Base-by-base conservation (phyloP, 2,888 invertebrate genomes). In the Theodoxus fluviatilis region DNA sequence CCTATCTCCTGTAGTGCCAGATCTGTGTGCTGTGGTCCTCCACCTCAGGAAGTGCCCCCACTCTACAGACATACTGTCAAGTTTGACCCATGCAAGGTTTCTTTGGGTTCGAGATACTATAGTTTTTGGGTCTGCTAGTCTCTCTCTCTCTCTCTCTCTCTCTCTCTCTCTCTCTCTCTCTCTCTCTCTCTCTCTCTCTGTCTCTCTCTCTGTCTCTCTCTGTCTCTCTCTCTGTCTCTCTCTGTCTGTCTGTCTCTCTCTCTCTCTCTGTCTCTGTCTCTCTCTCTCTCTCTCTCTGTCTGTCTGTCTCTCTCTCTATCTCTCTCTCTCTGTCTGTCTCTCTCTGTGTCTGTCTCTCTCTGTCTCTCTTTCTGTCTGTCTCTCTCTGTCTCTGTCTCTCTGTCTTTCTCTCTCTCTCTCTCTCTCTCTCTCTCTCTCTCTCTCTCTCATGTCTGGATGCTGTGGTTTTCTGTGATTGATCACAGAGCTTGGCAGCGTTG, bases 81-180 rank as follows among this genome's bases (percentile, higher is more conserved):
- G n/a, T n/a, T n/a, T n/a, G n/a, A n/a, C n/a, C n/a, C n/a, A n/a
- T n/a, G n/a, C n/a, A n/a, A n/a, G n/a, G n/a, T n/a, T n/a, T n/a
- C n/a, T n/a, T n/a, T n/a, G n/a, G n/a, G n/a, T n/a, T n/a, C n/a
- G n/a, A n/a, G n/a, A n/a, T n/a, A n/a, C n/a, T n/a, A n/a, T n/a
- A n/a, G 43, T 43, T 15, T 43, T 15, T 43, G 43, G 9, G 43
- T 43, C 43, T 43, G 43, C 15, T 43, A 43, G 12, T 43, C 43
- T 43, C 43, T 43, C 43, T 43, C 43, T 43, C 43, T 43, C 43
- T 43, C 43, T 43, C 43, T 43, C 43, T 43, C 43, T 43, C 43
- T 43, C 43, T 43, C 43, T 43, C 43, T 43, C 43, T 43, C 43
- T 43, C 43, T 43, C 43, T 43, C 43, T 43, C 43, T 43, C 43